phyloP scores from a whole-genome alignment of 1,140 invertebrate species.

The Papilio glaucus region DNA sequence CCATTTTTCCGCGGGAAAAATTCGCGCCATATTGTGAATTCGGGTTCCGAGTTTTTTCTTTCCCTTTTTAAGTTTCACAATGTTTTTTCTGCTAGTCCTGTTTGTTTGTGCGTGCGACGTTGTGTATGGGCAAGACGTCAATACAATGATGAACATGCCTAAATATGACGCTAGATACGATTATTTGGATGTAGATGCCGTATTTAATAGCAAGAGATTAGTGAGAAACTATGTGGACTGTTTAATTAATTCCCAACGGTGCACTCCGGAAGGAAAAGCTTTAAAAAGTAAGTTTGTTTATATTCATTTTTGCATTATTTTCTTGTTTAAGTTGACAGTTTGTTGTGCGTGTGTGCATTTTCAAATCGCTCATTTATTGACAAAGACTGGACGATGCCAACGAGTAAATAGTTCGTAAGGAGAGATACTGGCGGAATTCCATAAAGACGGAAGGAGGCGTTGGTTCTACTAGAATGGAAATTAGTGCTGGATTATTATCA shows the following conservation, averaged over 20 bases:
- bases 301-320: too few species aligned
- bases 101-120: constrained; percentile 59
- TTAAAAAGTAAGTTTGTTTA: constrained; percentile 82
- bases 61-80: constrained; percentile 49
- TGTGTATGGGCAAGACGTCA: constrained; percentile 61
- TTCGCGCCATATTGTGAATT: constrained; percentile 47
- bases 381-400: too few species aligned
- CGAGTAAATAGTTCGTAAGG: too few species aligned
- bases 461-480: too few species aligned
- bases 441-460: too few species aligned
- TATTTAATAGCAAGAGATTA: constrained; percentile 83
- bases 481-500: too few species aligned
- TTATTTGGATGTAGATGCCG: constrained; percentile 83
- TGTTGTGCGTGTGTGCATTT: too few species aligned
- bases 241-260: constrained; percentile 82
- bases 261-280: constrained; percentile 84
- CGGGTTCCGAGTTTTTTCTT: constrained; percentile 46
- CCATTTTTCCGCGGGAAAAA: constrained; percentile 44
- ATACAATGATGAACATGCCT: constrained; percentile 68
- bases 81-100: constrained; percentile 65
- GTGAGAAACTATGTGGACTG: constrained; percentile 85
- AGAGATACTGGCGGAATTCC: too few species aligned
- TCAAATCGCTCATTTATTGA: too few species aligned
- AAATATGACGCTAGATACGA: constrained; percentile 83
- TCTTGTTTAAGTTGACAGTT: too few species aligned